Base-by-base conservation (phyloP, 2,113 vertebrate species). In the Sceloporus undulatus region DNA sequence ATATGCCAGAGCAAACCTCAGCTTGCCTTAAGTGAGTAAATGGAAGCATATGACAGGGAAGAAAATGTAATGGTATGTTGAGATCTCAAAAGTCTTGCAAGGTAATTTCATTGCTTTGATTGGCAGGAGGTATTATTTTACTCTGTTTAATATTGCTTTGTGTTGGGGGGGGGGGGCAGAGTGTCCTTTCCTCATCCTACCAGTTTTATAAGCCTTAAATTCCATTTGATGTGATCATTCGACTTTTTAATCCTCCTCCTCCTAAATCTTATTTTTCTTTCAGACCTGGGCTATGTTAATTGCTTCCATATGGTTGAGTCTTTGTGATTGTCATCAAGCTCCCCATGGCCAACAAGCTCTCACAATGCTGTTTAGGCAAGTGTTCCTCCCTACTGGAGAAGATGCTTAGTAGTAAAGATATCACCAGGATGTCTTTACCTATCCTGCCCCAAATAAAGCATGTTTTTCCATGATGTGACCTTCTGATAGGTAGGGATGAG, bases 181-280 rank as follows among this genome's bases (percentile, higher is more conserved):
- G 85, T 73, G 52, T 89, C 84, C n/a, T 88, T 94, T 66, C 59
- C 87, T 18, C 52, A 86, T 95, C 85, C 92, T 91, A 91, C 94
- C 66, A 95, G 94, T 93, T 97, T 97, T 96, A 95, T 95, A 95
- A 93, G 56, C 84, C 73, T 79, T 94, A 91, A 91, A 93, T 91
- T 95, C 87, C 89, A 89, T 25, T 65, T 1, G 74, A 84, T 29
- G 90, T 7, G 75, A 91, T 87, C 91, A 75, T 25, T 88, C 85
- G 90, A 91, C 76, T 78, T 94, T 95, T 91, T 76, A 85, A 93
- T 76, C 85, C 2, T 75, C 9, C 85, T 76, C 83, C 0, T n/a
- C 70, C 19, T 85, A 92, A 89, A 90, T 73, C 56, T 59, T 79
- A 90, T 81, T 91, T 93, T 83, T 94, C 38, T 16, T 88, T 94